A percentile compares a stretch with the other conserved stretches of the same genome.
Conservation (phyloP, 2,113 vertebrate species). For the Corythornis madagascariensis region DNA sequence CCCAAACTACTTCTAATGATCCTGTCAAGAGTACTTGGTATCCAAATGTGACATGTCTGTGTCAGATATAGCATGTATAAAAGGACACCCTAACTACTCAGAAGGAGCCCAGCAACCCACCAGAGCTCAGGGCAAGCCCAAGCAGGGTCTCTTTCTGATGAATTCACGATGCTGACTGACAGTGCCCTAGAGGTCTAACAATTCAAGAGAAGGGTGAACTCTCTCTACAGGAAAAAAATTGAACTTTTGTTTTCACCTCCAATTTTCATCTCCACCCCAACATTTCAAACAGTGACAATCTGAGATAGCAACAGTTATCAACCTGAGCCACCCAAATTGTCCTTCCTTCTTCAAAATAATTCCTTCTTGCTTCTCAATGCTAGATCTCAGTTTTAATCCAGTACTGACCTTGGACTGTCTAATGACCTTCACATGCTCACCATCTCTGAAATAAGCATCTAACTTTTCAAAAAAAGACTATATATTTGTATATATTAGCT, state of each 20-base stretch:
- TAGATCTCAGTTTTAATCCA: background rate
- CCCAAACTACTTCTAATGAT: background rate
- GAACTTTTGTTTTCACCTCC: background rate
- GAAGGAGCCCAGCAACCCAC: background rate
- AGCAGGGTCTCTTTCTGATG: background rate
- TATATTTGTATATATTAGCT: conserved; percentile 31
- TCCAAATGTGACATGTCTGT: background rate
- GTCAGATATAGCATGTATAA: background rate
- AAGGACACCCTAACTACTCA: background rate
- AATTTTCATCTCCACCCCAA: background rate
- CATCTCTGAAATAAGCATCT: background rate
- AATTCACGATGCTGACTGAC: background rate
- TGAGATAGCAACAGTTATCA: background rate
- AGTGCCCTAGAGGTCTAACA: background rate
- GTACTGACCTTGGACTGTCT: background rate
- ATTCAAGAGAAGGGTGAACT: background rate
- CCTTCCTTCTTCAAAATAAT: background rate
- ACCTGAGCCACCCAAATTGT: background rate
- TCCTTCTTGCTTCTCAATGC: background rate
- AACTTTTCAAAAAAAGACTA: conserved; percentile 31
- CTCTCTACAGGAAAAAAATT: background rate
- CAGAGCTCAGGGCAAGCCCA: conserved; percentile 6
- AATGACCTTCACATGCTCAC: background rate
- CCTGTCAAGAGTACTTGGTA: background rate
- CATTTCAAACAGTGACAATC: background rate